Evolutionary conservation across 2,797 vertebrate genomes (phyloP).

Genomic region (Harpagifer antarcticus): DNA sequence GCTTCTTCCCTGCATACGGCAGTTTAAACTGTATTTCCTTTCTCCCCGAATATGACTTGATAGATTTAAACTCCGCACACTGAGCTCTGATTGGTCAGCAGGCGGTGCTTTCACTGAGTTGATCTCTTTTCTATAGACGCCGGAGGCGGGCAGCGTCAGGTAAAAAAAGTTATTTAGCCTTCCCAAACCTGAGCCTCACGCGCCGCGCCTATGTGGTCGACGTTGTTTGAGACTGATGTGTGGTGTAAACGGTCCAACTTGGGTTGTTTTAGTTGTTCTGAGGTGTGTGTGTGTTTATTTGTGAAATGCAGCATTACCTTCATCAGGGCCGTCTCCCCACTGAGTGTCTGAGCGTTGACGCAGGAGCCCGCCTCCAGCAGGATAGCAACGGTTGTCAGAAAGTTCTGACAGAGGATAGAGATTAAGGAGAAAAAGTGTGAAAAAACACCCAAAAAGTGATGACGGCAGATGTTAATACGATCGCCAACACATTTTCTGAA

Average conservation of each 20-base stretch:
- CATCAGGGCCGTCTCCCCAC: constrained; percentile 97
- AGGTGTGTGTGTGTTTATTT: background rate
- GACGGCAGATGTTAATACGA: background rate
- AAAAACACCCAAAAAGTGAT: background rate
- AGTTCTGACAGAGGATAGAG: constrained; percentile 85
- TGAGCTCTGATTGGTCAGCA: too few species aligned
- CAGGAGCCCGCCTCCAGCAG: constrained; percentile 95
- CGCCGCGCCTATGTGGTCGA: too few species aligned
- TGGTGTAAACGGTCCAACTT: background rate
- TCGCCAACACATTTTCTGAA: too few species aligned
- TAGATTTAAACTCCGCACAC: too few species aligned
- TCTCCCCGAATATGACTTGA: too few species aligned
- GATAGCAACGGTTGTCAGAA: constrained; percentile 95
- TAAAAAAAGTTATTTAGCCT: too few species aligned
- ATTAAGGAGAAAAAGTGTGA: background rate
- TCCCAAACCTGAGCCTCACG: too few species aligned
- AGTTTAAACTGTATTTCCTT: too few species aligned
- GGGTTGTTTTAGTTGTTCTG: background rate
- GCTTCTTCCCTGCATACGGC: too few species aligned
- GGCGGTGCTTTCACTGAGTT: too few species aligned
- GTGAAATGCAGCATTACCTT: constrained; percentile 84
- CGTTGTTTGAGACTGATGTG: background rate
- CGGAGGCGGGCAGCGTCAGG: too few species aligned
- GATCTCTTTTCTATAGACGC: too few species aligned
- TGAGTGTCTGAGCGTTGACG: constrained; percentile 91